Evolutionary conservation across 2,888 invertebrate species (phyloP).

Genomic region (Seira ritae): DNA sequence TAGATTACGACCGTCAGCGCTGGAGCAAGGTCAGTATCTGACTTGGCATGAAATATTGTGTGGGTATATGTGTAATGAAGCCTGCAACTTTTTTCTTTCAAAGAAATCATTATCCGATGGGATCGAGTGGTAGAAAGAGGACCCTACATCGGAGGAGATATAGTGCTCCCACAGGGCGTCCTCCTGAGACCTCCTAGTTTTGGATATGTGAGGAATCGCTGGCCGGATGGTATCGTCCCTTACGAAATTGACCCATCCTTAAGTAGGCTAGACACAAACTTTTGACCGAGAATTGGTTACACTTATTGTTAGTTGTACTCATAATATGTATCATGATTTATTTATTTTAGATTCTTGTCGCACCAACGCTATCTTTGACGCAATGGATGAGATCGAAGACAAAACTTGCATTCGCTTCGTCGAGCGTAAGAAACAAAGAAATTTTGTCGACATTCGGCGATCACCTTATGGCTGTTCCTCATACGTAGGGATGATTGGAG

Average conservation of each 20-base stretch:
- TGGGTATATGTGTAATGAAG: not conserved
- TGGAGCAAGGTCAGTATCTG: constrained; percentile 24
- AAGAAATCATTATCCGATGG: constrained; percentile 43
- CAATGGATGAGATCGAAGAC: constrained; percentile 56
- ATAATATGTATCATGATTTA: not conserved
- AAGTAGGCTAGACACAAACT: constrained; percentile 33
- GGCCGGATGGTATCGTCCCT: constrained; percentile 55
- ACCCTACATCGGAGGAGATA: constrained; percentile 65
- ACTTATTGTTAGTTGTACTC: not conserved
- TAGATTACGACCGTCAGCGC: constrained; percentile 13
- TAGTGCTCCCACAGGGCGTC: constrained; percentile 51
- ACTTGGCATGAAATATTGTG: not conserved
- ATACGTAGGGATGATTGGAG: constrained; percentile 53
- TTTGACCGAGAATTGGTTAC: not conserved
- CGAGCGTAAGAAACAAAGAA: constrained; percentile 29
- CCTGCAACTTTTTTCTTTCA: not conserved
- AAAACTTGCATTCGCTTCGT: constrained; percentile 62
- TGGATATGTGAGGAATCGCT: constrained; percentile 31
- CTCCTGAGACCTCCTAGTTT: constrained; percentile 41
- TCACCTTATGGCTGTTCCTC: constrained; percentile 50
- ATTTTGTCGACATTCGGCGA: constrained; percentile 39
- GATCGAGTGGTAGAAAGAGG: constrained; percentile 61
- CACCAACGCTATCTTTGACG: constrained; percentile 36
- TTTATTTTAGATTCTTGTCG: constrained; percentile 37
- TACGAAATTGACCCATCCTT: constrained; percentile 46